Evolutionary conservation across 2,888 invertebrate species (phyloP).

Genomic region (Trissoscelio sp.): DNA sequence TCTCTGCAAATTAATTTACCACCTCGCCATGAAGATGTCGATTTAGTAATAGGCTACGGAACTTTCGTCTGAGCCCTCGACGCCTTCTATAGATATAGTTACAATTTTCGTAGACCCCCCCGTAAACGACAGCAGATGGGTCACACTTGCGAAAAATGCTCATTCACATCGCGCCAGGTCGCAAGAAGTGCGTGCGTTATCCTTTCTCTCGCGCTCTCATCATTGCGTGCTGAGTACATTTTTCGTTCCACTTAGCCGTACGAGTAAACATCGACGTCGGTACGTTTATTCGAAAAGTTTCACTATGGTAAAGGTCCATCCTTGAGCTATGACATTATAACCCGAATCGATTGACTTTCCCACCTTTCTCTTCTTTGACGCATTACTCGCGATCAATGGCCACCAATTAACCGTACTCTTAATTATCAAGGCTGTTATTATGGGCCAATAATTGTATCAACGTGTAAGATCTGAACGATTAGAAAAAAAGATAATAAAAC

Average conservation of each 20-base stretch:
- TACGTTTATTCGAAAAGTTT: slow-evolving; percentile 65
- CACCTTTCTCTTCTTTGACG: slow-evolving; percentile 61
- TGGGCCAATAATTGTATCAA: slow-evolving; percentile 2
- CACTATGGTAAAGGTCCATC: slow-evolving; percentile 62
- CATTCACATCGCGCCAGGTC: slow-evolving; percentile 21
- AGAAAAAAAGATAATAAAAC: background rate
- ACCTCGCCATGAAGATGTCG: slow-evolving; percentile 57
- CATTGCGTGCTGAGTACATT: slow-evolving; percentile 61
- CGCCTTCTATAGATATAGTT: slow-evolving; percentile 24
- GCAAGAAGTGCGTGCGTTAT: slow-evolving; percentile 42
- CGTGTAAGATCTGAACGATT: background rate
- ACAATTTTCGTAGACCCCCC: slow-evolving; percentile 32
- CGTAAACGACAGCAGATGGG: slow-evolving; percentile 44
- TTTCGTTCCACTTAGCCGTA: slow-evolving; percentile 70
- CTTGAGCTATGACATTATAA: slow-evolving; percentile 63
- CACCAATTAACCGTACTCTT: slow-evolving; percentile 38
- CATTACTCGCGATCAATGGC: slow-evolving; percentile 30
- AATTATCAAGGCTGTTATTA: slow-evolving; percentile 38
- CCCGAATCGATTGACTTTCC: slow-evolving; percentile 68
- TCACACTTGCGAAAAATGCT: slow-evolving; percentile 68
- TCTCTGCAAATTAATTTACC: slow-evolving; percentile 65
- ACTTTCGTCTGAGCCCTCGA: slow-evolving; percentile 43
- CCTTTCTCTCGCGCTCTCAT: slow-evolving; percentile 72
- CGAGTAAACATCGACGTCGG: slow-evolving; percentile 44
- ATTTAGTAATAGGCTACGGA: slow-evolving; percentile 54